Base-by-base conservation (phyloP, 2,888 invertebrate genomes). In the Lepidocyrtoides sp. region DNA sequence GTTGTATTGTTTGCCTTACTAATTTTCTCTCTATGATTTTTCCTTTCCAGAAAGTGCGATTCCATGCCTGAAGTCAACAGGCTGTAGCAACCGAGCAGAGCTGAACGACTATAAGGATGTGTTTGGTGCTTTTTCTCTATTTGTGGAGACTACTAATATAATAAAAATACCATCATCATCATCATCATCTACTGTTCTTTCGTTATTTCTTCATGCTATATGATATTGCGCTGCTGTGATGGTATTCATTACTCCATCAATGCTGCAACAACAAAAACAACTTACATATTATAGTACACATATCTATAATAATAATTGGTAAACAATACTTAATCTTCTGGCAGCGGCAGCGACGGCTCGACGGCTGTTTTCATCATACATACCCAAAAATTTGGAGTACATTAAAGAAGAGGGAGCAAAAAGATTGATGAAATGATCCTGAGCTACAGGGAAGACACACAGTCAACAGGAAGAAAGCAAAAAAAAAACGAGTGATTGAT, bases 51-150 rank as follows among this genome's bases (percentile, higher is more conserved):
- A 77, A 89, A 89, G 84, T 60, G 29, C 63, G 89, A 83, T 20
- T 72, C 48, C 66, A 75, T 63, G 29, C 89, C 89, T 36, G 89
- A 89, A 89, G 77, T 77, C 83, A 89, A 89, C 89, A 89, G 89
- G 89, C 89, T 89, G 60, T 89, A 89, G 72, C 60, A n/a, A 29
- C 20, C 2, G 29, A 51, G 29, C 36, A 26, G 36, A 20, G 32
- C 26, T 79, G 77, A 51, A 60, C 29, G 36, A 85, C 48, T n/a
- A n/a, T n/a, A 36, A 20, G 60, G 41, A 48, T 51, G 54, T 36
- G 36, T 29, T 29, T 44, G 26, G 32, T 17, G 57, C 57, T 1
- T 79, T 60, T 23, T 0, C 41, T 57, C 60, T 36, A 26, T 32
- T n/a, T 20, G 54, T 48, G 14, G 48, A 32, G 57, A 81, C 20